phyloP scores from a whole-genome alignment of 2,797 vertebrate genomes.

The Sebastes oblongus region DNA sequence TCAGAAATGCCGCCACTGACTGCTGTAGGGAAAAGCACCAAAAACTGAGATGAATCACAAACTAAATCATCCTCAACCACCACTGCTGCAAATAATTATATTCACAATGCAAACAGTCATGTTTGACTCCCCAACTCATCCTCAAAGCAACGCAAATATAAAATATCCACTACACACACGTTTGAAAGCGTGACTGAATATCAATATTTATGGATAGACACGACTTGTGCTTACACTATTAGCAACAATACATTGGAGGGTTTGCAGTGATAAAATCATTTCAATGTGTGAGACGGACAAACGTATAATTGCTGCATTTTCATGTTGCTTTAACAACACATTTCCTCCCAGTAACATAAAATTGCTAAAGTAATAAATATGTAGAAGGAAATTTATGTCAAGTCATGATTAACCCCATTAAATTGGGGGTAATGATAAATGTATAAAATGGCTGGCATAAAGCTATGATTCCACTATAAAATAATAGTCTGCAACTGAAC shows the following conservation, averaged over 20 bases:
- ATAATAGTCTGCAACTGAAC: neutral
- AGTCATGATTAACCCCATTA: neutral
- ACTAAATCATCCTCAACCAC: conserved; percentile 19
- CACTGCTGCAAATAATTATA: conserved; percentile 7
- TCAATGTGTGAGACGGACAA: neutral
- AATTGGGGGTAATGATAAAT: neutral
- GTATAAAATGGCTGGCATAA: neutral
- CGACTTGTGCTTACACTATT: neutral
- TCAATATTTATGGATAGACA: neutral
- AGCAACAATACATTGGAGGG: neutral
- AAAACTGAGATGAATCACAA: conserved; percentile 24
- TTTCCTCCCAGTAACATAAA: neutral
- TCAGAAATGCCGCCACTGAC: conserved; percentile 9
- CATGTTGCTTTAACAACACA: neutral
- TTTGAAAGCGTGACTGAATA: neutral
- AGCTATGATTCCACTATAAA: neutral
- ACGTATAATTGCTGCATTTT: neutral
- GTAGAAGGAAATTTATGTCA: neutral
- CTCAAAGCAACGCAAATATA: neutral
- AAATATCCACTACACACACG: neutral
- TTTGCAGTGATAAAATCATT: neutral
- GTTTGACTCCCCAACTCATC: neutral
- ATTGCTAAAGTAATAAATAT: neutral
- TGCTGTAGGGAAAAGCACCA: conserved; percentile 24
- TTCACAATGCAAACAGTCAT: neutral